Evolutionary conservation across 2,797 vertebrate species (phyloP).

Genomic region (Hippocampus kuda): DNA sequence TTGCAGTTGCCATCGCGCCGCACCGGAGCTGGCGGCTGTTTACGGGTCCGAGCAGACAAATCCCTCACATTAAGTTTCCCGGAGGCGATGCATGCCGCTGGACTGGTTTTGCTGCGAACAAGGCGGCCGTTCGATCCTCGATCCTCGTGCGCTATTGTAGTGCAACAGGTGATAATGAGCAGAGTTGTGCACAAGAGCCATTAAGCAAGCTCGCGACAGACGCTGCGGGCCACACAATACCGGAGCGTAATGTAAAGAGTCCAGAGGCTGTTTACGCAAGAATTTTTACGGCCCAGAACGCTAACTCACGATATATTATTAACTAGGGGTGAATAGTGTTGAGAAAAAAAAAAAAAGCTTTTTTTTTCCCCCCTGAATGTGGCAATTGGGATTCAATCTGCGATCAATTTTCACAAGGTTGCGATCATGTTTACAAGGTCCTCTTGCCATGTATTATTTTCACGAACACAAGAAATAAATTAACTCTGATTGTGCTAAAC

Average conservation of each 20-base stretch:
- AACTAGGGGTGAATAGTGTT: neutral
- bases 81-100: conserved; percentile 46
- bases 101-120: conserved; percentile 26
- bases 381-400: too few relatives aligned
- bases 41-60: conserved; percentile 44
- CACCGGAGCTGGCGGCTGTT: conserved; percentile 33
- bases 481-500: too few relatives aligned
- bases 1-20: conserved; percentile 44
- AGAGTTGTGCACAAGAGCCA: conserved; percentile 17
- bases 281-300: neutral
- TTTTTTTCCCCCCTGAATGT: too few relatives aligned
- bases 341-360: too few relatives aligned
- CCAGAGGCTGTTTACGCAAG: neutral
- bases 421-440: too few relatives aligned
- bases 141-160: conserved; percentile 20
- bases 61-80: conserved; percentile 42
- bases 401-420: too few relatives aligned
- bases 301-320: neutral
- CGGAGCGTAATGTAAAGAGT: neutral
- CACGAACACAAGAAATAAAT: too few relatives aligned
- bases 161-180: conserved; percentile 34
- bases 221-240: conserved; percentile 11
- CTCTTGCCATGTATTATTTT: too few relatives aligned
- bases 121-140: conserved; percentile 5
- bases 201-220: conserved; percentile 9